Base-by-base conservation (phyloP, 2,888 invertebrate species). In the Macrosoma leucophasiata region DNA sequence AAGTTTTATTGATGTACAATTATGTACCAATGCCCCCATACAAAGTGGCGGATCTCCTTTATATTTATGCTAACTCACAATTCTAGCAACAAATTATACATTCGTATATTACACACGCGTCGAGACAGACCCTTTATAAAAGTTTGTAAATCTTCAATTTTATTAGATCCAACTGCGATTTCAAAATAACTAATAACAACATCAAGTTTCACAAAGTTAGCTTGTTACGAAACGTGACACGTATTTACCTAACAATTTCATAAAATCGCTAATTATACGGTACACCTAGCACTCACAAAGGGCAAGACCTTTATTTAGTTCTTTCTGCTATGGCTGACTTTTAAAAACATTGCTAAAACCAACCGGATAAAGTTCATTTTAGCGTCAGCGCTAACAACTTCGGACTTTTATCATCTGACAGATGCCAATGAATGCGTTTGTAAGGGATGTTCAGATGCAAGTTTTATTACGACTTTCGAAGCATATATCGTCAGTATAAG, bases 371-470 rank as follows among this genome's bases (percentile, higher is more conserved):
- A 50, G 46, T 41, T 38, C 33, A 27, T 33, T 33, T 26, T 27
- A 13, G 17, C 21, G 21, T n/a, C 22, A 33, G 27, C 29, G 15
- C 14, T 33, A 22, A 15, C 18, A 3, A 52, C 29, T 31, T 56
- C 43, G 40, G 39, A 29, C 55, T 11, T 58, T 68, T 39, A 49
- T 31, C 36, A 39, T 39, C 23, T 33, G 40, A 49, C 39, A 48
- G 44, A 48, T 48, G 45, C 52, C 48, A 58, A 53, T 65, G 69
- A 78, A 75, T 72, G 69, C 72, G 62, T 72, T 69, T 65, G 66
- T 67, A 73, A 78, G 82, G 81, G 84, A 82, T 82, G 84, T 65
- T 78, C 82, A 70, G 69, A 79, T 82, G 81, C 79, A 76, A 65
- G 58, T 58, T 48, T 53, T 36, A 39, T 33, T 29, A 33, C 21